Evolutionary conservation across 2,797 vertebrate species (phyloP).

Genomic region (Thalassophryne amazonica): DNA sequence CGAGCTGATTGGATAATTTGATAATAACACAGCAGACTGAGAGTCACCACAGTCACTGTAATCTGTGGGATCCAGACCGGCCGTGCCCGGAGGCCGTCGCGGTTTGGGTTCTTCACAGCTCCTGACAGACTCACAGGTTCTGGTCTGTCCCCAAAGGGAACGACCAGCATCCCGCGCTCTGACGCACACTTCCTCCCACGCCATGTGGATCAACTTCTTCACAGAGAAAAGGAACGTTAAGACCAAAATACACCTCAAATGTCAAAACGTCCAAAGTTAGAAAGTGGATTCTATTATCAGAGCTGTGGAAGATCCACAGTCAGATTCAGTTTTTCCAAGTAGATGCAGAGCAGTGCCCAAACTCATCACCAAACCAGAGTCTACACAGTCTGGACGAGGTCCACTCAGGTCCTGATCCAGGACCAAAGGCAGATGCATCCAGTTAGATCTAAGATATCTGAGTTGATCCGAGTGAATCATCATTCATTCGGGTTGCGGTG

Average conservation of each 20-base stretch:
- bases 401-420: no score
- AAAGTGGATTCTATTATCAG: slow-evolving; percentile 36
- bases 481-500: no score
- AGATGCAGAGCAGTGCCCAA: no score
- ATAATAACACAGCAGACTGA: slow-evolving; percentile 63
- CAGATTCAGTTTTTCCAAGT: slow-evolving; percentile 23
- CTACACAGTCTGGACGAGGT: no score
- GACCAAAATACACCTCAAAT: slow-evolving; percentile 1
- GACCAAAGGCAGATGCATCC: no score
- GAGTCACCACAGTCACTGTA: slow-evolving; percentile 46
- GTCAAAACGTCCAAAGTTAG: slow-evolving; percentile 41
- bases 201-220: slow-evolving; percentile 13
- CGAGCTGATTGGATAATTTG: slow-evolving; percentile 66
- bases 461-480: no score
- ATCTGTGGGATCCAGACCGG: slow-evolving; percentile 2
- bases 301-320: no score
- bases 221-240: neutral
- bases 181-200: slow-evolving; percentile 53
- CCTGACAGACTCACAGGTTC: slow-evolving; percentile 29
- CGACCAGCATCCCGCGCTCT: slow-evolving; percentile 30
- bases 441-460: no score
- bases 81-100: slow-evolving; percentile 37
- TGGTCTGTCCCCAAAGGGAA: slow-evolving; percentile 43
- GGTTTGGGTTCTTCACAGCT: slow-evolving; percentile 58
- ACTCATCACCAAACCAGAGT: no score